Conservation (phyloP, 2,797 vertebrate species). For the Coreius guichenoti region DNA sequence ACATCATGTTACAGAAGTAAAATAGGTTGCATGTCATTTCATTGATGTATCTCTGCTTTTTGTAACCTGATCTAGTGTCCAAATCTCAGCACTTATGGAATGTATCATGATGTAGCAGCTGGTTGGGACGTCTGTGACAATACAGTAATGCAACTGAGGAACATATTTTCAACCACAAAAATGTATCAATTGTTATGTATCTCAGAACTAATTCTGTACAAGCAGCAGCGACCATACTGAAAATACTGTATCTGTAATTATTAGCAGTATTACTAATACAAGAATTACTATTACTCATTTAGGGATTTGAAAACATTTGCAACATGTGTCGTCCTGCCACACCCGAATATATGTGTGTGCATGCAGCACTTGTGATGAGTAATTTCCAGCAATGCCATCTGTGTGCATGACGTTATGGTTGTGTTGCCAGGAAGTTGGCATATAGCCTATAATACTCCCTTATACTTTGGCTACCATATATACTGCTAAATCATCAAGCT, state of each 20-base stretch:
- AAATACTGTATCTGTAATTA: neutral
- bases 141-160: neutral
- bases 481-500: neutral
- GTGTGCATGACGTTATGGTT: slow-evolving; percentile 22
- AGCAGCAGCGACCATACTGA: neutral
- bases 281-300: neutral
- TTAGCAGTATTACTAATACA: neutral
- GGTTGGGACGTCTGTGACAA: neutral
- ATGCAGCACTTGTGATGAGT: slow-evolving; percentile 28
- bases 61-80: neutral
- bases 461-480: neutral
- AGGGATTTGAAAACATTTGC: slow-evolving; percentile 2
- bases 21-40: neutral
- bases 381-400: slow-evolving; percentile 15
- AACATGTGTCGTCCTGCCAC: slow-evolving; percentile 35
- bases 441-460: slow-evolving; percentile 6
- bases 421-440: neutral
- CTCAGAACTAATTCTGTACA: neutral
- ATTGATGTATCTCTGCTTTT: neutral
- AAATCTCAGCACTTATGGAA: neutral
- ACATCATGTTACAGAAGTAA: neutral
- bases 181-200: neutral
- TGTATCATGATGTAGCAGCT: neutral
- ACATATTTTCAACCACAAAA: neutral
- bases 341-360: slow-evolving; percentile 19